Conservation (phyloP, 1,140 invertebrate species). For the Aphelenchoides besseyi region DNA sequence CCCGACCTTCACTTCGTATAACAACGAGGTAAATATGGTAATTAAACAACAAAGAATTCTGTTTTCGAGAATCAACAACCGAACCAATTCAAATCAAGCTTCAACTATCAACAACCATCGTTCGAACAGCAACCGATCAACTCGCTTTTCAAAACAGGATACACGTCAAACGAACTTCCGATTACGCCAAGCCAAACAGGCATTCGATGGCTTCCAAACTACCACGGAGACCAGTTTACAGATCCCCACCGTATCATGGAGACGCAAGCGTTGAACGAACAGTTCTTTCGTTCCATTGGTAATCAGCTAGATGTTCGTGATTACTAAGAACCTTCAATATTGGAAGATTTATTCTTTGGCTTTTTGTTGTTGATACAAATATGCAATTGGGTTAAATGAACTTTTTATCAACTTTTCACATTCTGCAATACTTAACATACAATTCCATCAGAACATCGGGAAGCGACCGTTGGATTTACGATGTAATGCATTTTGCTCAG, state of each 20-base stretch:
- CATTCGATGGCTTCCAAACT: slow-evolving; percentile 22
- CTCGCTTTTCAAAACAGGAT: neutral
- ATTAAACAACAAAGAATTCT: too few species aligned
- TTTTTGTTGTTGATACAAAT: too few species aligned
- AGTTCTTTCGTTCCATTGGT: slow-evolving; percentile 20
- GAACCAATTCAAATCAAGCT: too few species aligned
- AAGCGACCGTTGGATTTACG: too few species aligned
- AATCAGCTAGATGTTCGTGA: slow-evolving; percentile 5
- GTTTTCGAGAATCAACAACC: too few species aligned
- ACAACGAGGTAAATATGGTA: neutral
- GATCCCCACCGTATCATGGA: slow-evolving; percentile 18
- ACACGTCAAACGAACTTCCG: neutral
- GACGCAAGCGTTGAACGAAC: slow-evolving; percentile 28
- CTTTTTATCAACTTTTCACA: too few species aligned
- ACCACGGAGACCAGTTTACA: slow-evolving; percentile 25
- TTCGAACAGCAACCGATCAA: neutral
- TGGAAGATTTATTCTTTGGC: too few species aligned
- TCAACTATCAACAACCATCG: neutral
- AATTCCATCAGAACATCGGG: too few species aligned
- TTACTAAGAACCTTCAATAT: too few species aligned
- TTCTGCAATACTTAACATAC: too few species aligned
- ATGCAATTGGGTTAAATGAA: too few species aligned
- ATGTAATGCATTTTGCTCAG: too few species aligned
- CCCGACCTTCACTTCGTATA: neutral
- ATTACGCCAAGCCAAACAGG: neutral